Evolutionary conservation across 2,888 invertebrate genomes (phyloP).

Genomic region (Eudasyphora cyanicolor): DNA sequence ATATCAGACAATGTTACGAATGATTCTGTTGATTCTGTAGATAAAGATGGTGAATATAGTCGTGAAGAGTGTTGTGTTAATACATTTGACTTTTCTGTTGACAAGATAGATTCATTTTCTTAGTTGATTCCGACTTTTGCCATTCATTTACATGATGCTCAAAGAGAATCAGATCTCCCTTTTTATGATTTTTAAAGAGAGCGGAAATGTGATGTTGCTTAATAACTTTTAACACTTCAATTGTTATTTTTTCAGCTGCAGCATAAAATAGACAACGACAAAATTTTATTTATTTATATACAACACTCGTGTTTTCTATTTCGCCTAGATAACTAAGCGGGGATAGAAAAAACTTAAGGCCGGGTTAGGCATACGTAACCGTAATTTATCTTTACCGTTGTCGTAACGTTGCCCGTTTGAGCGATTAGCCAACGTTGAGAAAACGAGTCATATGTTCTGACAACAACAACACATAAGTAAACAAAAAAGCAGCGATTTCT

Average conservation of each 20-base stretch:
- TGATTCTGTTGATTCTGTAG: not conserved
- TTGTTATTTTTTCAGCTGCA: not conserved
- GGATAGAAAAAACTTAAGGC: not conserved
- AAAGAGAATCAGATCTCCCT: too few relatives aligned
- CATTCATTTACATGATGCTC: too few relatives aligned
- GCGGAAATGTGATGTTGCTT: not conserved
- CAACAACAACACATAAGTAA: too few relatives aligned
- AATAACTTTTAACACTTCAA: not conserved
- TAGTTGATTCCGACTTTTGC: not conserved
- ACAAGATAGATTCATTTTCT: not conserved
- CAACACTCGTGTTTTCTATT: not conserved
- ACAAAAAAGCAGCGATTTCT: too few relatives aligned
- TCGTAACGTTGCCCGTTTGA: too few relatives aligned
- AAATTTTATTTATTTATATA: not conserved
- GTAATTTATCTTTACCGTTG: too few relatives aligned
- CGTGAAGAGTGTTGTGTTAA: too few relatives aligned
- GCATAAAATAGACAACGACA: not conserved
- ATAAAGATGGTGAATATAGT: too few relatives aligned
- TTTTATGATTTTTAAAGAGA: not conserved
- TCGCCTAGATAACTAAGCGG: too few relatives aligned
- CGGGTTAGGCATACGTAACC: too few relatives aligned
- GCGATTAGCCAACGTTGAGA: too few relatives aligned
- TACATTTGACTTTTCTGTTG: not conserved
- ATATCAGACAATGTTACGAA: not conserved
- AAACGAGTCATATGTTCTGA: too few relatives aligned